Conservation (phyloP, 2,797 vertebrate genomes). For the Tapirus indicus region DNA sequence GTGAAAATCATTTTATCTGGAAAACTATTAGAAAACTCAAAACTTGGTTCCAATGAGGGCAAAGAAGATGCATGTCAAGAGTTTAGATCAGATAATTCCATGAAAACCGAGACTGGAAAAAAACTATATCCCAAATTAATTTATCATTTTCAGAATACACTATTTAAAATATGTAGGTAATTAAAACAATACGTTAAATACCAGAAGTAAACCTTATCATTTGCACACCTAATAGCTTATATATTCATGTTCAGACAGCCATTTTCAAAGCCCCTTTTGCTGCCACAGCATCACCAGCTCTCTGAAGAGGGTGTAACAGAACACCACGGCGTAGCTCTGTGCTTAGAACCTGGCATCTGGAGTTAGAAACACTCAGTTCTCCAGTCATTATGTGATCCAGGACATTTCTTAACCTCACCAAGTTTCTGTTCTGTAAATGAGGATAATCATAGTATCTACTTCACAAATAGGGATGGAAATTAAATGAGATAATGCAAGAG, state of each 20-base stretch:
- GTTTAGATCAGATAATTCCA: not conserved
- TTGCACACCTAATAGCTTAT: not conserved
- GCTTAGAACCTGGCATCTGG: not conserved
- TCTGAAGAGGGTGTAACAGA: not conserved
- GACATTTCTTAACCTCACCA: not conserved
- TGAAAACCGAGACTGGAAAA: not conserved
- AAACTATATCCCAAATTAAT: not conserved
- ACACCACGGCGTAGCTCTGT: fast-evolving
- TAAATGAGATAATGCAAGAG: not conserved
- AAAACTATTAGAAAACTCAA: not conserved
- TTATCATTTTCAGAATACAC: not conserved
- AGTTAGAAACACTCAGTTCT: not conserved
- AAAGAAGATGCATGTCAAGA: not conserved
- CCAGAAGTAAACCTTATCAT: not conserved
- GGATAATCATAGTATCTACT: not conserved
- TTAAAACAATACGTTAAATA: not conserved
- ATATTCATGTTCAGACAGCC: not conserved
- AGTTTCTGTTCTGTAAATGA: not conserved
- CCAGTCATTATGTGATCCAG: not conserved
- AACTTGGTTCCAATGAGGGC: not conserved
- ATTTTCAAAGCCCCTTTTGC: not conserved
- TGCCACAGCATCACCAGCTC: not conserved
- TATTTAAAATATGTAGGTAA: not conserved
- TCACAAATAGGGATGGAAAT: not conserved
- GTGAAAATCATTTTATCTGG: not conserved